Base-by-base conservation (phyloP, 2,888 invertebrate species). In the Brachynemurus nebulosus region DNA sequence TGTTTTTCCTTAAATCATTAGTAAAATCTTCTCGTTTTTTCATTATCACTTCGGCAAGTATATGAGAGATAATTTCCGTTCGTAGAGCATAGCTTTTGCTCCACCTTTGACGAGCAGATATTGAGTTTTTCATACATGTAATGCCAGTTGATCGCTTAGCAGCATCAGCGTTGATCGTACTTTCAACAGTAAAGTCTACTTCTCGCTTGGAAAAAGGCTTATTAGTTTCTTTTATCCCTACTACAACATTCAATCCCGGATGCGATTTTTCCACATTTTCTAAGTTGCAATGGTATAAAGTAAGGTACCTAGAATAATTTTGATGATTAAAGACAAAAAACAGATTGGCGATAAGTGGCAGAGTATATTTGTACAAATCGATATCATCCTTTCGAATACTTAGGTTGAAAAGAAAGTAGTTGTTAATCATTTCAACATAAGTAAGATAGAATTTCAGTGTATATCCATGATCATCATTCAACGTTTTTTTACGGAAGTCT, bases 51-150 rank as follows among this genome's bases (percentile, higher is more conserved):
- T 47, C 42, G 34, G 51, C 37, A 33, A 48, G 42, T 18, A 52
- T 41, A 27, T 52, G 46, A 35, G 47, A 45, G n/a, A 53, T 52
- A n/a, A 53, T 27, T 21, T 40, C 34, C n/a, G 51, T 44, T 46
- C 51, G 30, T 36, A 51, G 42, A 25, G 42, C 45, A 44, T 54
- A 51, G 27, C 46, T 55, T 42, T 45, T 38, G 60, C 42, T 41
- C 55, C 53, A 58, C 33, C 57, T 46, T 51, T 56, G 56, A 9
- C 57, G 52, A 41, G 54, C 54, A 33, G 48, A 47, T 30, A 54
- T 53, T 35, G 55, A 53, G 43, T 56, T 54, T 12, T 45, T 53
- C 18, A 53, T 36, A 47, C 47, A 45, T 30, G 42, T 34, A 37
- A 55, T 50, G 14, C 51, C 55, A 45, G 52, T 51, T 23, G 50